These are phyloP conservation scores for Pseudotriccus pelzelni DNA, from an alignment of 2,797 vertebrate genomes.

Conservation along the genomic window DNA sequence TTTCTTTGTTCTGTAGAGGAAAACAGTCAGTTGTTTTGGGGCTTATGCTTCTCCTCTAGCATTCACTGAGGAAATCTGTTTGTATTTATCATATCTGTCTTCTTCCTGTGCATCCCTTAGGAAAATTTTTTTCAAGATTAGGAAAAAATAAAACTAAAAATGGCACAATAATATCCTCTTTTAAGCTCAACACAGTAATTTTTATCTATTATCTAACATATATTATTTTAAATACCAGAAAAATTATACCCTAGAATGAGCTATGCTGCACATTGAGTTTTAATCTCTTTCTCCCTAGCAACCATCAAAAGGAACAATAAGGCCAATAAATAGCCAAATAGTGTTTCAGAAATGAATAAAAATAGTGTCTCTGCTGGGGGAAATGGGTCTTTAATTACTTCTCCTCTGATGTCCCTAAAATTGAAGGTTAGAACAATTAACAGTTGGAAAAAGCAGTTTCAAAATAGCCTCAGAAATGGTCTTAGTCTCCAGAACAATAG, in stretches of 20 bases:
- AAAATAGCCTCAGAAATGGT: conserved; percentile 28
- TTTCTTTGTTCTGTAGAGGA: neutral
- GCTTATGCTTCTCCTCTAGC: neutral
- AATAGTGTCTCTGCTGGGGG: conserved; percentile 21
- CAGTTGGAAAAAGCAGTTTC: conserved; percentile 2
- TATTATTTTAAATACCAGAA: conserved; percentile 64
- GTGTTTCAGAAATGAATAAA: conserved; percentile 45
- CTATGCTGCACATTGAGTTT: conserved; percentile 17
- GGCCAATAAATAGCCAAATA: conserved; percentile 58
- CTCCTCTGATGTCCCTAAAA: conserved; percentile 32
- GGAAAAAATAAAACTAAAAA: conserved; percentile 31
- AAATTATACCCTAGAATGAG: conserved; percentile 42
- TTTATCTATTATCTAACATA: conserved; percentile 54
- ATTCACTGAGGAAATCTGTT: conserved; percentile 32
- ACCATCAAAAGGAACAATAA: conserved; percentile 56
- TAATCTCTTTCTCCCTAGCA: conserved; percentile 57
- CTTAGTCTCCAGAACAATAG: conserved; percentile 25
- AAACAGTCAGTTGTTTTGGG: neutral
- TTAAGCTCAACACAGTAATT: conserved; percentile 35
- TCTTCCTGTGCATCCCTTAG: conserved; percentile 17
- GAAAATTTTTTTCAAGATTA: conserved; percentile 7
- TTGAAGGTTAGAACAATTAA: conserved; percentile 45
- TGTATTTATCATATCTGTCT: conserved; percentile 32
- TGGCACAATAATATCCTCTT: conserved; percentile 14
- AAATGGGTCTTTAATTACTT: conserved; percentile 55